Evolutionary conservation across 2,113 vertebrate genomes (phyloP), one percentile per base, ranked within the genome.

Genomic region (Nettapus auritus): DNA sequence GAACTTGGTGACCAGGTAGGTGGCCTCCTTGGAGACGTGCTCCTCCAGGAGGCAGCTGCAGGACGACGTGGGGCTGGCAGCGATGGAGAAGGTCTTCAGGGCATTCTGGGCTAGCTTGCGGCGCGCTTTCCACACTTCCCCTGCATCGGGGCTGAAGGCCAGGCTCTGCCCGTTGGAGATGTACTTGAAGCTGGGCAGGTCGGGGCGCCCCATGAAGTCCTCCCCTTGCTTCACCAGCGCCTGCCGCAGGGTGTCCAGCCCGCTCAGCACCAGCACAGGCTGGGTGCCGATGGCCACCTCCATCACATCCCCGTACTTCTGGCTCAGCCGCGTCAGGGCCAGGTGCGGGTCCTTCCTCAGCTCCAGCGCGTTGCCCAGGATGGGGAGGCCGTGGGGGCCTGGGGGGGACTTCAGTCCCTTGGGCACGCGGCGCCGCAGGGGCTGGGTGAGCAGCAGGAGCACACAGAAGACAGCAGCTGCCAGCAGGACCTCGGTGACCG

Each of bases 151-250:
- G 88, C 98, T 98, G 96, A 99, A 99, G n/a, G 98, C 1, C 94
- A 99, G 67, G 91, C 98, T 98, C 85, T 98, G 98, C 5, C 98
- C 98, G 0, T 98, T 3, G 0, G 82, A 9, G 63, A 98, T 2
- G 2, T 76, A 70, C 0, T 0, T 91, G 79, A 98, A 98, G 90
- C 96, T 99, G 95, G 98, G 56, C 28, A 99, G 96, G 90, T 98
- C 96, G 0, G 99, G 99, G 4, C 99, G 98, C 5, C 99, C 98
- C 8, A 98, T 91, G 86, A 99, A 99, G 7, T 99, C 99, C 0
- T 99, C 98, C 0, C 98, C 99, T 91, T 99, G 98, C 82, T 96
- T 98, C 93, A 99, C 94, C 66, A 99, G 98, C 8, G 99, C 99
- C 91, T 99, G 99, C 14, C 76, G 95, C 59, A 99, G 88, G 31